phyloP scores from a whole-genome alignment of 92 coral and sea anemone species.

The Isaurus tuberculatus region DNA sequence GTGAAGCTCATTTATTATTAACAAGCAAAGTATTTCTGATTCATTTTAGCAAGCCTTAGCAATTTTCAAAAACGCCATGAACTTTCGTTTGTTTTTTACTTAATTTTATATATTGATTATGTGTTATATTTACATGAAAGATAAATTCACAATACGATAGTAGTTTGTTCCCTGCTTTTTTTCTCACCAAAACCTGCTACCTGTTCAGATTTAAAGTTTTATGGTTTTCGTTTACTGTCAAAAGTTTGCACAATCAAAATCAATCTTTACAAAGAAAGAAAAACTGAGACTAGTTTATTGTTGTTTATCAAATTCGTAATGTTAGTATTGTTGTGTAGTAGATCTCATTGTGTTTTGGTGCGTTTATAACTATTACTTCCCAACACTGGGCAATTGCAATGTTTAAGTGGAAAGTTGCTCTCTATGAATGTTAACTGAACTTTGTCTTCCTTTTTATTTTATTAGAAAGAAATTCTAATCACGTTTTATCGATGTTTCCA shows the following conservation, averaged over 20 bases:
- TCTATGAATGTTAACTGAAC: background rate
- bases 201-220: conserved; percentile 12
- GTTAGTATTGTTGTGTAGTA: too few species aligned
- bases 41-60: background rate
- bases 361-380: too few species aligned
- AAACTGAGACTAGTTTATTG: background rate
- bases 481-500: too few species aligned
- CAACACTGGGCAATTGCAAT: too few species aligned
- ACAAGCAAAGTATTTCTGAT: background rate
- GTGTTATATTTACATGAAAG: background rate
- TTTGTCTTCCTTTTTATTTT: too few species aligned
- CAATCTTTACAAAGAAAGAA: background rate
- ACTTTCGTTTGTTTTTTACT: background rate
- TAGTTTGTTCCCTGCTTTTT: background rate
- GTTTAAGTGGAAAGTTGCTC: too few species aligned
- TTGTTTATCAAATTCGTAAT: background rate
- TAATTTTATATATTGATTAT: background rate
- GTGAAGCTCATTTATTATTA: background rate
- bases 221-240: background rate
- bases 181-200: background rate
- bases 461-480: background rate
- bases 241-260: background rate
- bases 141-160: background rate
- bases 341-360: too few species aligned
- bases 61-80: background rate